Conservation (phyloP, 2,888 invertebrate species). For the Marronus borbonicus region DNA sequence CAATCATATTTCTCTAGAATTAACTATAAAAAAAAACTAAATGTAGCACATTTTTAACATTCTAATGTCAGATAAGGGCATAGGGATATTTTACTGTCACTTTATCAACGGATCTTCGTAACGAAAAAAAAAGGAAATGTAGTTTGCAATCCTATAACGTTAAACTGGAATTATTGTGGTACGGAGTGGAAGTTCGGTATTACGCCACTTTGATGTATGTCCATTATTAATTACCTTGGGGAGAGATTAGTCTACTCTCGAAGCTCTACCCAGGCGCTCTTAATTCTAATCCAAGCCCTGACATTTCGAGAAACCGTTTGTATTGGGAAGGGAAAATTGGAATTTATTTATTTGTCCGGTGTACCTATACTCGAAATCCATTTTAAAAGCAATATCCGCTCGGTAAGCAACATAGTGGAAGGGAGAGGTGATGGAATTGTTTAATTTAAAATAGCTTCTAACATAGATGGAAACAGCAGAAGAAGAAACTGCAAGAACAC, state of each 20-base stretch:
- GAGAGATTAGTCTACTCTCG: slow-evolving; percentile 44
- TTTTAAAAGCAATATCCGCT: slow-evolving; percentile 9
- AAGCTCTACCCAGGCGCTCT: slow-evolving; percentile 32
- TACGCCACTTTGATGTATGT: slow-evolving; percentile 35
- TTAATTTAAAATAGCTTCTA: not conserved
- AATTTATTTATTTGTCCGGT: slow-evolving; percentile 35
- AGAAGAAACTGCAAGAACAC: no score
- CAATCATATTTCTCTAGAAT: no score
- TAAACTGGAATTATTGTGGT: not conserved
- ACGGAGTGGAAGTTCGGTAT: not conserved
- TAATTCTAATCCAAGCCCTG: slow-evolving; percentile 43
- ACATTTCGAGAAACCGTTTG: slow-evolving; percentile 37
- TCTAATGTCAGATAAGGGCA: no score
- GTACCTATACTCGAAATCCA: slow-evolving; percentile 13
- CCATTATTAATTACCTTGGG: slow-evolving; percentile 45
- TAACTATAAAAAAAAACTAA: no score
- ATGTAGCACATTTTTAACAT: no score
- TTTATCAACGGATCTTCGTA: no score
- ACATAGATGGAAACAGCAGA: no score
- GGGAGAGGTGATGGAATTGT: not conserved
- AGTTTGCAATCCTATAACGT: not conserved
- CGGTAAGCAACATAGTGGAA: not conserved
- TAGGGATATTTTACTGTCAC: no score
- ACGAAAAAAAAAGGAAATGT: no score
- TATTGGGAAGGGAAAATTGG: slow-evolving; percentile 22